A percentile compares a stretch with the other conserved stretches of the same genome.
These are phyloP conservation scores for Platorchestia sp. DNA, from an alignment of 1,140 invertebrate species.

Conservation along the genomic window DNA sequence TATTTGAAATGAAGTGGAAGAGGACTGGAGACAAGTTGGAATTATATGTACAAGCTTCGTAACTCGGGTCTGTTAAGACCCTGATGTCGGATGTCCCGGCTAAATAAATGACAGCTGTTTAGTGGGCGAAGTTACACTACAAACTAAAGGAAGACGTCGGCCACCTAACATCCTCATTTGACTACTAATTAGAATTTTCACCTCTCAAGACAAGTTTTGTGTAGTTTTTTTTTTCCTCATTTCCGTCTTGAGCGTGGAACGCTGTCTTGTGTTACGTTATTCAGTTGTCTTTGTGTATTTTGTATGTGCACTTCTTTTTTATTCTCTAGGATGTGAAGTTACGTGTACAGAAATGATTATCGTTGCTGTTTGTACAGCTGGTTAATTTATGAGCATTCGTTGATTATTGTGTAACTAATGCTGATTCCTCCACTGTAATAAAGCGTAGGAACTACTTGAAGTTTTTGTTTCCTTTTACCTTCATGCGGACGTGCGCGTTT, in stretches of 20 bases:
- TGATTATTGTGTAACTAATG: not conserved
- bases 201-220: not conserved
- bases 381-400: conserved; percentile 1
- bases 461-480: not conserved
- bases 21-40: not conserved
- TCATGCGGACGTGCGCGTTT: not conserved
- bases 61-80: not conserved
- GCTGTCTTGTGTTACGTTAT: not conserved
- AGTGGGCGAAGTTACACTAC: not conserved
- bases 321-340: not conserved
- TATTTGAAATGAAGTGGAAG: not conserved
- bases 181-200: not conserved
- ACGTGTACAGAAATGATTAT: not conserved
- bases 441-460: not conserved
- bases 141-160: not conserved
- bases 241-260: not conserved
- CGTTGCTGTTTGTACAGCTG: not conserved
- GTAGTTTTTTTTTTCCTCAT: not conserved
- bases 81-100: not conserved
- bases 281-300: not conserved
- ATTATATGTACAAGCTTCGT: not conserved
- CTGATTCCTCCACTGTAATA: not conserved
- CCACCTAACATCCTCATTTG: not conserved
- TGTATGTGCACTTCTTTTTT: not conserved
- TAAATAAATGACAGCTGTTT: not conserved